phyloP scores from a whole-genome alignment of 2,113 vertebrate genomes.

The Urocolius indicus region DNA sequence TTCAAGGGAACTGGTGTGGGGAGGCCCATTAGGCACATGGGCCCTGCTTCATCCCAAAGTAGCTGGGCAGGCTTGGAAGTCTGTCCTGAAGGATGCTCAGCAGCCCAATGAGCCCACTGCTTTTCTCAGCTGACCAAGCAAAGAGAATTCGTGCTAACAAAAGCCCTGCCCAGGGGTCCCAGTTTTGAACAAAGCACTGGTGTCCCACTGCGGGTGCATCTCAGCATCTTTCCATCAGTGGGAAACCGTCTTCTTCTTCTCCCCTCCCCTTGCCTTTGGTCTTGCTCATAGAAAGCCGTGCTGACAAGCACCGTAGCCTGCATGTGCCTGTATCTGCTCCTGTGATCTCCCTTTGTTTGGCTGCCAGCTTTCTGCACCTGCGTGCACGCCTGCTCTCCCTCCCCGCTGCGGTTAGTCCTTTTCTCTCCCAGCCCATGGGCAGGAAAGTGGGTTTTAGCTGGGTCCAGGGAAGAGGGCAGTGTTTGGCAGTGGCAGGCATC shows the following conservation, averaged over 20 bases:
- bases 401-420: neutral
- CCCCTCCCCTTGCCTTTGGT: neutral
- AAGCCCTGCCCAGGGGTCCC: neutral
- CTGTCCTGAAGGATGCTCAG: neutral
- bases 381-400: neutral
- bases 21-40: neutral
- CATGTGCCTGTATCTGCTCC: neutral
- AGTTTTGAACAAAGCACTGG: neutral
- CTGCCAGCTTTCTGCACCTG: slow-evolving; percentile 68
- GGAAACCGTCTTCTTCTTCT: neutral
- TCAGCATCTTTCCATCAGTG: neutral
- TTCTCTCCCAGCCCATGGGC: slow-evolving; percentile 17
- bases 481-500: neutral
- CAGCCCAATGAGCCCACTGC: neutral
- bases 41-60: neutral
- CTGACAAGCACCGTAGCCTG: neutral
- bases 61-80: neutral
- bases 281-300: neutral
- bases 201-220: neutral
- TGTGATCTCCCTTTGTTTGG: slow-evolving; percentile 56
- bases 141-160: neutral
- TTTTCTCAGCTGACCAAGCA: neutral
- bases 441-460: neutral
- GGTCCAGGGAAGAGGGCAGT: neutral
- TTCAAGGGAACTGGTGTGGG: neutral